Evolutionary conservation across 1,140 invertebrate species (phyloP), one percentile per base, ranked within the genome.

Genomic region (Drosophila grimshawi): DNA sequence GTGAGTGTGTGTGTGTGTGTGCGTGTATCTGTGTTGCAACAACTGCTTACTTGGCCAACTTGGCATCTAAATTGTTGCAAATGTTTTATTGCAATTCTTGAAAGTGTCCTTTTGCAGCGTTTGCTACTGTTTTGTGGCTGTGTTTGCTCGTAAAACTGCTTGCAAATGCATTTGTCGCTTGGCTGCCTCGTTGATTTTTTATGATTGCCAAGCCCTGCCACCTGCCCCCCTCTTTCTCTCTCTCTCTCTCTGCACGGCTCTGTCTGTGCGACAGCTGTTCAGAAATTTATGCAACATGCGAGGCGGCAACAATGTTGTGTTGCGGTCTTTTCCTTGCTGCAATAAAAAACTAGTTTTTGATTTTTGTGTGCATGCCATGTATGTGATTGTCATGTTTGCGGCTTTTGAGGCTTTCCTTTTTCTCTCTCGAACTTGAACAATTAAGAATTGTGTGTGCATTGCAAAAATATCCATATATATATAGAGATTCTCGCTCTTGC

Each of bases 61-160:
- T 19, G 82, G 70, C 82, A 78, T 81, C 81, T 86, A 86, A 86
- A 86, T 86, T 86, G 81, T 86, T 86, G 81, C 81, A 86, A 81
- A 85, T 86, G 80, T 86, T 86, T 86, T 78, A 86, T 86, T 81
- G 81, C 81, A 78, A 72, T 86, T 70, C 81, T 86, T 81, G 59
- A 86, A 69, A 80, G 51, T 53, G 69, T 76, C 69, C 69, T 65
- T 43, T 7, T 65, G 43, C 63, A 45, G 19, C n/a, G 7, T 5
- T 29, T 45, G 45, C 48, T 67, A 11, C 63, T 57, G 43, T 73
- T 67, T 68, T 61, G 70, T 61, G 70, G 64, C 49, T 53, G 70
- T 35, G 39, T 43, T 43, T 75, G 70, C 35, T 86, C 81, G 79
- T 86, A 78, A 86, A 85, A 86, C 78, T 81, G 57, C 74, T 86